These are phyloP conservation scores for Cranoglanis bouderius DNA, from an alignment of 2,113 vertebrate genomes.

Conservation along the genomic window DNA sequence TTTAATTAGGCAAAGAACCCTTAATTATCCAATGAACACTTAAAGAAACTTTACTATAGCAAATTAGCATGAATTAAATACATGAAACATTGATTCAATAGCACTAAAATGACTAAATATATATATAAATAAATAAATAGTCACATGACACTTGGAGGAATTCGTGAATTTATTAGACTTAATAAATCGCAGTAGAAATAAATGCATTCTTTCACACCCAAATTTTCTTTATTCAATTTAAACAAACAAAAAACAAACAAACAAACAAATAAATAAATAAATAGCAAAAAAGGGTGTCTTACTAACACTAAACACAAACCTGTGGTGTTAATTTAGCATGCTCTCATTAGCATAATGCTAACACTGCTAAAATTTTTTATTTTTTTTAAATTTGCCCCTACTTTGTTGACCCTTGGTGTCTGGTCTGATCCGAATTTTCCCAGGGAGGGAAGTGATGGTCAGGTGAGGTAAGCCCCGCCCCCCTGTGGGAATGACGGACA, in stretches of 20 bases:
- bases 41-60: background rate
- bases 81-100: background rate
- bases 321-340: background rate
- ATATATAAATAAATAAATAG: background rate
- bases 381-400: no score
- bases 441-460: background rate
- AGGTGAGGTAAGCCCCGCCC: background rate
- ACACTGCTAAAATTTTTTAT: background rate
- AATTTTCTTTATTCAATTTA: no score
- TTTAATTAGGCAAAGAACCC: background rate
- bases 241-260: no score
- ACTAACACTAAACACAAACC: background rate
- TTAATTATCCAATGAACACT: background rate
- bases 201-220: background rate
- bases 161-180: background rate
- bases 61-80: background rate
- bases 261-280: background rate
- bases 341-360: background rate
- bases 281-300: background rate
- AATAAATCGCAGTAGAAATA: background rate
- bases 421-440: background rate
- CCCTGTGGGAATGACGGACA: constrained; percentile 27
- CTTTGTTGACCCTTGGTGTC: background rate
- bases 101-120: background rate
- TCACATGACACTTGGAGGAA: background rate